Evolutionary conservation across 2,888 invertebrate genomes (phyloP).

Genomic region (Zonitis immaculata): DNA sequence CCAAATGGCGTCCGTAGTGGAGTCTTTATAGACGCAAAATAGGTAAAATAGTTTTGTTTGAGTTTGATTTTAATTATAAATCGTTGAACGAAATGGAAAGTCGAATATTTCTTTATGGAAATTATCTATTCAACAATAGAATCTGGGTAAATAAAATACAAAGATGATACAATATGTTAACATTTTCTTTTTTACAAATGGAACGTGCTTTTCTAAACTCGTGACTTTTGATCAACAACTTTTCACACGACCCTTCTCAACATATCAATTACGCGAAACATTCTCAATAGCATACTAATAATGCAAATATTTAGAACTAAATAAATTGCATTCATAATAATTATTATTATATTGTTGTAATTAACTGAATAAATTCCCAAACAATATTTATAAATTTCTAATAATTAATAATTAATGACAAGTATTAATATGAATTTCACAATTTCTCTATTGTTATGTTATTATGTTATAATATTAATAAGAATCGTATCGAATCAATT

Average conservation of each 20-base stretch:
- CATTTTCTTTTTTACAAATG: neutral
- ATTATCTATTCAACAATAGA: conserved; percentile 2
- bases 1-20: no score
- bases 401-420: neutral
- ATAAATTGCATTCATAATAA: neutral
- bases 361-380: neutral
- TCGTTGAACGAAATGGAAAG: no score
- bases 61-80: no score
- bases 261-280: conserved; percentile 9
- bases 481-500: neutral
- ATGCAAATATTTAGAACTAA: neutral
- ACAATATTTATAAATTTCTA: neutral
- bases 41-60: no score
- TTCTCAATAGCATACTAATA: conserved; percentile 4
- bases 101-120: no score
- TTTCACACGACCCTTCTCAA: conserved; percentile 17
- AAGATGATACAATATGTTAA: conserved; percentile 14
- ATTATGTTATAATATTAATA: no score
- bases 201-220: conserved; percentile 9
- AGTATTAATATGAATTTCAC: neutral
- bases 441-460: neutral
- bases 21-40: no score
- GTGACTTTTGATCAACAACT: conserved; percentile 16
- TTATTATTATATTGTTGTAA: neutral
- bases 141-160: conserved; percentile 19